phyloP scores from a whole-genome alignment of 2,797 vertebrate species.

The Gambusia yucatana region DNA sequence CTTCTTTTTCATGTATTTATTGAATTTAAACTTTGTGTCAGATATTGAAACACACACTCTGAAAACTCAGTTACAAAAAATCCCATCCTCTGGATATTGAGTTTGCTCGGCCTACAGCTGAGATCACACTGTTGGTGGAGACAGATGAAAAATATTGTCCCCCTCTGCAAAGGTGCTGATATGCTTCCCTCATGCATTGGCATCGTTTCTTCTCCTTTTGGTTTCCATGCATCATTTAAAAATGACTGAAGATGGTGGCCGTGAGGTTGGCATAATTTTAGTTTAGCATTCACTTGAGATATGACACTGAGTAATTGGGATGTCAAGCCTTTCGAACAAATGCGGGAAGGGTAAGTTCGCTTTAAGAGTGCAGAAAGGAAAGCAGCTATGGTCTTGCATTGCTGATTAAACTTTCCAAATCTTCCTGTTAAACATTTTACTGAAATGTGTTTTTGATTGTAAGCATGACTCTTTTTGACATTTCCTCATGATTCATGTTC shows the following conservation, averaged over 20 bases:
- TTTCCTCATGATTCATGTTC: background rate
- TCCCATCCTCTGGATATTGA: slow-evolving; percentile 65
- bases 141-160: slow-evolving; percentile 65
- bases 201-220: slow-evolving; percentile 43
- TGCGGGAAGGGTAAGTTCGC: slow-evolving; percentile 24
- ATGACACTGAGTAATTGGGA: slow-evolving; percentile 56
- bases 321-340: slow-evolving; percentile 36
- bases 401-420: slow-evolving; percentile 9
- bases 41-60: slow-evolving; percentile 67
- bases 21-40: slow-evolving; percentile 62
- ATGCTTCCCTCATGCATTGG: slow-evolving; percentile 39
- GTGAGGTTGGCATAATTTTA: slow-evolving; percentile 45
- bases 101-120: slow-evolving; percentile 68
- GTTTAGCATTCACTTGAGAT: slow-evolving; percentile 51
- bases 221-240: slow-evolving; percentile 62
- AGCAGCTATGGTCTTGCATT: slow-evolving; percentile 27
- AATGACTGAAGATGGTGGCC: slow-evolving; percentile 36
- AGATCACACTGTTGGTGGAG: slow-evolving; percentile 53
- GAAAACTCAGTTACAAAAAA: slow-evolving; percentile 70
- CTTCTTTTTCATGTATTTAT: slow-evolving; percentile 73
- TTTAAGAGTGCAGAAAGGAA: slow-evolving; percentile 30
- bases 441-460: background rate
- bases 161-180: slow-evolving; percentile 48
- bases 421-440: background rate
- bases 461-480: background rate